A percentile compares a stretch with the other conserved stretches of the same genome.
Conservation (phyloP, 2,113 vertebrate genomes). For the Aleadryas rufinucha region DNA sequence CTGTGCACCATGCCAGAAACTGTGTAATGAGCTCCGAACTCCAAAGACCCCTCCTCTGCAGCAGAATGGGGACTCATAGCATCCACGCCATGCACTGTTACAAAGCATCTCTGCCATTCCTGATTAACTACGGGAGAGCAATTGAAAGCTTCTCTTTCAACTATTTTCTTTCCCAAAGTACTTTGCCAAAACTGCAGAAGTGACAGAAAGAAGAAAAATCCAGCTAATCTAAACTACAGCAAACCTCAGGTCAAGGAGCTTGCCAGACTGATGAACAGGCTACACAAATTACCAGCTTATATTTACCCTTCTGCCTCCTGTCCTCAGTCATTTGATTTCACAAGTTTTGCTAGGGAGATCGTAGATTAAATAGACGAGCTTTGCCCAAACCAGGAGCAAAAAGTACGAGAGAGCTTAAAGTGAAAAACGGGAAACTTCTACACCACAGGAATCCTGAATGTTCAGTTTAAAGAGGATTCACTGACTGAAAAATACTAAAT, state of each 20-base stretch:
- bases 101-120: background rate
- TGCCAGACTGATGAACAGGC: background rate
- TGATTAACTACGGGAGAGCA: background rate
- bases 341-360: background rate
- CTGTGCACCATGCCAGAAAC: background rate
- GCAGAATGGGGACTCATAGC: background rate
- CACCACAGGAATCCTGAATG: constrained; percentile 19
- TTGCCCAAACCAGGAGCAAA: background rate
- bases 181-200: background rate
- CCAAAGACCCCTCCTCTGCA: background rate
- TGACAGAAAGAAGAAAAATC: background rate
- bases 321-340: background rate
- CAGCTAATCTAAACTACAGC: background rate
- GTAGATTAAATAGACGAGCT: background rate
- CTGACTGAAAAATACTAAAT: background rate
- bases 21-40: background rate
- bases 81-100: background rate
- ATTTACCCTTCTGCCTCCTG: background rate
- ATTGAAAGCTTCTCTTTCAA: background rate
- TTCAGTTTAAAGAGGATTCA: background rate
- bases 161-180: background rate
- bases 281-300: background rate
- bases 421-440: constrained; percentile 30
- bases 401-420: background rate
- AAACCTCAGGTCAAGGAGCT: background rate